phyloP scores from a whole-genome alignment of 2,888 invertebrate species.

The Apotomis capreana region DNA sequence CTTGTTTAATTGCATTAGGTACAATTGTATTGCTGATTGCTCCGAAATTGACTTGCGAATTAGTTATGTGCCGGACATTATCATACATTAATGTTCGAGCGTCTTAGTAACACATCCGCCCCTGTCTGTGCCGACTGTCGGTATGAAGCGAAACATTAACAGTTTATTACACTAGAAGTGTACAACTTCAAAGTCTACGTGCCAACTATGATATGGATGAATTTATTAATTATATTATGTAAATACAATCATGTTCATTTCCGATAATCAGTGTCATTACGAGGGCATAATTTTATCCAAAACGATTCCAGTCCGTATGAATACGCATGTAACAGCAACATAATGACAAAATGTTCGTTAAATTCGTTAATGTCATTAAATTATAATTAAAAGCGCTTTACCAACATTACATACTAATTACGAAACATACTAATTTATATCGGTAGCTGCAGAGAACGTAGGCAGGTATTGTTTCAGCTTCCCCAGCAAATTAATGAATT shows the following conservation, averaged over 20 bases:
- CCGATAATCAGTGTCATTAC: neutral
- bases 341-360: constrained; percentile 27
- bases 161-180: no score
- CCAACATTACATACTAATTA: constrained; percentile 39
- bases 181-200: no score
- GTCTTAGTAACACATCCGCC: neutral
- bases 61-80: constrained; percentile 1
- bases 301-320: constrained; percentile 12
- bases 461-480: constrained; percentile 56
- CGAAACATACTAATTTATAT: constrained; percentile 38
- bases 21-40: constrained; percentile 42
- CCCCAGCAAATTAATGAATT: constrained; percentile 73
- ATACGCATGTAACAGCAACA: constrained; percentile 27
- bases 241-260: neutral
- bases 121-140: no score
- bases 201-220: no score
- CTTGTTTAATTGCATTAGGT: constrained; percentile 38
- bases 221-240: no score
- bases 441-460: constrained; percentile 41
- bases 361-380: no score
- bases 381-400: constrained; percentile 39
- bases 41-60: neutral
- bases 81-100: neutral
- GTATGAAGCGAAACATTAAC: no score
- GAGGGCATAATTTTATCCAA: constrained; percentile 9